Evolutionary conservation across 2,797 vertebrate genomes (phyloP), one percentile per base, ranked within the genome.

Genomic region (Sebastes oblongus): DNA sequence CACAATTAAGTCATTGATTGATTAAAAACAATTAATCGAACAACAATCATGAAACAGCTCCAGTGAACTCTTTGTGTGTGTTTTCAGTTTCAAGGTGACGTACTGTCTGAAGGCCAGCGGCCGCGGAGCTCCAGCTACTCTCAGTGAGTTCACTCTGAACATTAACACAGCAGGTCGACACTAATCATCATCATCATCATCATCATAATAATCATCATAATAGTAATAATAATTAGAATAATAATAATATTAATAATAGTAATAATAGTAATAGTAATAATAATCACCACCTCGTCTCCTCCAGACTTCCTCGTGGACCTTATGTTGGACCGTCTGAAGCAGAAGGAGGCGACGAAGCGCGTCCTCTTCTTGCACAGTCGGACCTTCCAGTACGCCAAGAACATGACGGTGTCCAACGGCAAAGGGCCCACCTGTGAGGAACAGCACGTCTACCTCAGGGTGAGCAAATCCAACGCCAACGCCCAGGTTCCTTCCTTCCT

Each of bases 261-360:
- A 32, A 0, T 32, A 32, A 32, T 32, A 32, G 1, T 32, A 32
- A 1, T 32, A 32, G 1, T 10, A 32, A 1, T 32, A 32, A 32
- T 32, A 32, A 32, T 32, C 32, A 10, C 32, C 32, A 32, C 32
- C 32, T 32, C 32, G 32, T 32, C 32, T 32, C 2, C 70, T 71
- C 16, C 93, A 99, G 98, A 89, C 74, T 99, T 99, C 83, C 96
- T 95, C 18, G 96, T 99, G 84, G 96, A 98, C 74, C 91, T 99
- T 52, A 92, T 96, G 46, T 60, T 99, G 96, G 98, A 99, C 92
- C 98, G 97, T 54, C 96, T 98, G 62, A 99, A 99, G 87, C 98
- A 98, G 89, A 99, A 99, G 82, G 98, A 98, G 87, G 94, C 97
- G 0, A 97, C 97, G 29, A 97, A 98, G 76, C 96, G 98, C 7